Evolutionary conservation across 1,140 invertebrate species (phyloP).

Genomic region (Leptinotarsa texana): DNA sequence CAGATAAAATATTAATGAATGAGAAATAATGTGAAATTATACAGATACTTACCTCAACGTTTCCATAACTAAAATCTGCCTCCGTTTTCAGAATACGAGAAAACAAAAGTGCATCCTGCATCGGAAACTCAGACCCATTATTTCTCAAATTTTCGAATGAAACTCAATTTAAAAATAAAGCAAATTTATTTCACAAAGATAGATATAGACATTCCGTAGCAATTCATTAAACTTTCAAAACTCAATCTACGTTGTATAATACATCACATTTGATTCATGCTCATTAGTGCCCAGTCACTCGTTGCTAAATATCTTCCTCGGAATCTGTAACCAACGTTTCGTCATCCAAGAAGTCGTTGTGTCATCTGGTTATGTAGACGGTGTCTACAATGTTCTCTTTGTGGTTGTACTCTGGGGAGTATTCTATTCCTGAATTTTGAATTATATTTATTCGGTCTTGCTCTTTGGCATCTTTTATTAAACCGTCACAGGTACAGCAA

Average conservation of each 20-base stretch:
- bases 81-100: too few relatives aligned
- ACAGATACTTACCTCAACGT: too few relatives aligned
- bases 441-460: conserved; percentile 25
- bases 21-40: too few relatives aligned
- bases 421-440: conserved; percentile 29
- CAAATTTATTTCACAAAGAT: conserved; percentile 20
- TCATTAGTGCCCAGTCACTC: too few relatives aligned
- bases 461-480: conserved; percentile 19
- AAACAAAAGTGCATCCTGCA: too few relatives aligned
- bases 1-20: too few relatives aligned
- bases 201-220: neutral
- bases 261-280: conserved; percentile 6
- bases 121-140: too few relatives aligned
- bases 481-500: conserved; percentile 37
- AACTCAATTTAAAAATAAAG: conserved; percentile 8
- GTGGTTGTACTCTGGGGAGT: conserved; percentile 27
- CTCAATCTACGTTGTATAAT: conserved; percentile 9
- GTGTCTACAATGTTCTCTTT: conserved; percentile 31
- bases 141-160: neutral
- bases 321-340: conserved; percentile 34
- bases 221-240: conserved; percentile 1
- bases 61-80: too few relatives aligned
- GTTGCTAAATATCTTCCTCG: conserved; percentile 36
- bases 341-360: conserved; percentile 38
- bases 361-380: conserved; percentile 41